phyloP scores from a whole-genome alignment of 2,113 vertebrate species.

The Dromiciops gliroides region DNA sequence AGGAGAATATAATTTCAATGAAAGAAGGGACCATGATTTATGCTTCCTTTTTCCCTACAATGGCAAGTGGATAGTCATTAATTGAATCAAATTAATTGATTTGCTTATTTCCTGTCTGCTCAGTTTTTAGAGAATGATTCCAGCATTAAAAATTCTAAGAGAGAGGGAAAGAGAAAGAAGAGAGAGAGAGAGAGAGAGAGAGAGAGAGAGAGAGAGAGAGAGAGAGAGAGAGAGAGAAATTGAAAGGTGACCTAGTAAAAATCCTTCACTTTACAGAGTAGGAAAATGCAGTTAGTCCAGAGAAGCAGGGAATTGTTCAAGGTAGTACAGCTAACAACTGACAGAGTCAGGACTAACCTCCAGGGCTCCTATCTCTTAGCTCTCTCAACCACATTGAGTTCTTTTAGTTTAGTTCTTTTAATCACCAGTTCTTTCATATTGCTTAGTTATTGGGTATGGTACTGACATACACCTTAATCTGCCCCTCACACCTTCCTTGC shows the following conservation, averaged over 20 bases:
- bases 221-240: not conserved
- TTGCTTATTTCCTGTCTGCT: not conserved
- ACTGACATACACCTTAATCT: not conserved
- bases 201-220: no score
- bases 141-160: not conserved
- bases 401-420: not conserved
- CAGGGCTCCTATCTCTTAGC: not conserved
- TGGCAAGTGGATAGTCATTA: not conserved
- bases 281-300: not conserved
- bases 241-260: not conserved
- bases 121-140: not conserved
- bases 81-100: not conserved
- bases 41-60: not conserved
- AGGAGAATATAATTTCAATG: not conserved
- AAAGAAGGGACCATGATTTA: not conserved
- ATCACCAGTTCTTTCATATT: not conserved
- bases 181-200: no score
- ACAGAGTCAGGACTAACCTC: not conserved
- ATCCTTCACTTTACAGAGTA: not conserved
- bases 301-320: not conserved
- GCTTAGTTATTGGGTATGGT: not conserved
- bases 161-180: no score
- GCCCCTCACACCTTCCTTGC: constrained; percentile 17
- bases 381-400: not conserved
- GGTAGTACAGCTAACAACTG: not conserved